These are phyloP conservation scores for Pomacea maculata DNA, from an alignment of 1,140 invertebrate species.

Conservation along the genomic window DNA sequence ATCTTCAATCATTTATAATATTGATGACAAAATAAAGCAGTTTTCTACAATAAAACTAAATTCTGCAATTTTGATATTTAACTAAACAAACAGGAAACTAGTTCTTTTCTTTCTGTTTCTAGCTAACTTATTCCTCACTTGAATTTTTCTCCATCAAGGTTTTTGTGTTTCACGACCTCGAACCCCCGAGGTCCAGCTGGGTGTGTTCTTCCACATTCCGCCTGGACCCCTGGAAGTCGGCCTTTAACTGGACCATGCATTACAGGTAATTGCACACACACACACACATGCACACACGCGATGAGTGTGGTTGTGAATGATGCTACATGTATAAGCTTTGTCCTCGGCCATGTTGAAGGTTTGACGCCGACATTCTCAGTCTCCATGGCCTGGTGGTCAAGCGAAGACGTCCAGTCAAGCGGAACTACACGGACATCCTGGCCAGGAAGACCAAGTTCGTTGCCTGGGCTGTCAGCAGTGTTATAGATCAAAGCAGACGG, in stretches of 20 bases:
- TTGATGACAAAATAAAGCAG: too few species aligned
- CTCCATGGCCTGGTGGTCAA: not conserved
- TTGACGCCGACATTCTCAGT: not conserved
- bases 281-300: too few species aligned
- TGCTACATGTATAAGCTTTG: not conserved
- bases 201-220: not conserved
- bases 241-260: conserved; percentile 26
- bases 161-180: conserved; percentile 25
- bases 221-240: conserved; percentile 8
- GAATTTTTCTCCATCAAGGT: not conserved
- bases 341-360: not conserved
- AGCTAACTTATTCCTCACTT: too few species aligned
- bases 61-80: too few species aligned
- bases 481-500: conserved; percentile 67
- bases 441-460: conserved; percentile 51
- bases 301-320: too few species aligned
- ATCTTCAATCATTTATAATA: too few species aligned
- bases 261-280: not conserved
- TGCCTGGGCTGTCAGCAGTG: conserved; percentile 74
- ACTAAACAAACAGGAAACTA: too few species aligned
- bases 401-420: not conserved
- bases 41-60: too few species aligned
- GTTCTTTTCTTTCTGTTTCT: too few species aligned
- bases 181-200: conserved; percentile 6
- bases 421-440: conserved; percentile 23